Percentiles rank a stretch among this genome's conserved stretches.
Evolutionary conservation across 2,888 invertebrate genomes (phyloP).

Genomic region (Miltochrista miniata): DNA sequence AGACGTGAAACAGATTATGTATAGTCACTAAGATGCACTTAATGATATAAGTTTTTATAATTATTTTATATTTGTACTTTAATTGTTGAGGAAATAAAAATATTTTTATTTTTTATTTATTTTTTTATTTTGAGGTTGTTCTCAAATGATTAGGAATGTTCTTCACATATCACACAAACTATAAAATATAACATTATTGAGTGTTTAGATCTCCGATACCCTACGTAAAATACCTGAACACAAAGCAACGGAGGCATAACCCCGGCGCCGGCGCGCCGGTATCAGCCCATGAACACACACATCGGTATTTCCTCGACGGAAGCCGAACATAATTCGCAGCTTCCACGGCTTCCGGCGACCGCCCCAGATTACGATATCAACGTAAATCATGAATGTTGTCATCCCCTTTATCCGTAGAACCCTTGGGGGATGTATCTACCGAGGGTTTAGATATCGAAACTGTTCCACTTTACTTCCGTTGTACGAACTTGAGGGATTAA

Average conservation of each 20-base stretch:
- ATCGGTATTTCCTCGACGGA: slow-evolving; percentile 27
- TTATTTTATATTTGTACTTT: no score
- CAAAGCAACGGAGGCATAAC: slow-evolving; percentile 16
- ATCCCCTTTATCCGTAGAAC: slow-evolving; percentile 25
- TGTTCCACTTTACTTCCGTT: slow-evolving; percentile 16
- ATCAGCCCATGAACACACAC: slow-evolving; percentile 26
- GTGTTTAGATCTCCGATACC: slow-evolving; percentile 17
- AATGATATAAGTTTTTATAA: no score
- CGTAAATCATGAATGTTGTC: slow-evolving; percentile 43
- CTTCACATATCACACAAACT: no score
- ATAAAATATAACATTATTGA: slow-evolving; percentile 1
- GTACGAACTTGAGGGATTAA: slow-evolving; percentile 17
- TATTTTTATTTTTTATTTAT: no score
- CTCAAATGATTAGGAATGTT: no score
- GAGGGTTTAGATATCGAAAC: slow-evolving; percentile 19
- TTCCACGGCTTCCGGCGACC: slow-evolving; percentile 35
- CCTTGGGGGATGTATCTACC: slow-evolving; percentile 14
- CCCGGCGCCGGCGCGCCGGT: no score
- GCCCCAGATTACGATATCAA: slow-evolving; percentile 35
- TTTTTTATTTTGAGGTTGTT: no score
- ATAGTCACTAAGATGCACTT: no score
- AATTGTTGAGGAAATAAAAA: no score
- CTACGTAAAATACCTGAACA: slow-evolving; percentile 17
- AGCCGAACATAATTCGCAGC: slow-evolving; percentile 38
- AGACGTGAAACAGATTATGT: no score